Evolutionary conservation across 2,888 invertebrate species (phyloP).

Genomic region (Mimumesa dahlbomi): DNA sequence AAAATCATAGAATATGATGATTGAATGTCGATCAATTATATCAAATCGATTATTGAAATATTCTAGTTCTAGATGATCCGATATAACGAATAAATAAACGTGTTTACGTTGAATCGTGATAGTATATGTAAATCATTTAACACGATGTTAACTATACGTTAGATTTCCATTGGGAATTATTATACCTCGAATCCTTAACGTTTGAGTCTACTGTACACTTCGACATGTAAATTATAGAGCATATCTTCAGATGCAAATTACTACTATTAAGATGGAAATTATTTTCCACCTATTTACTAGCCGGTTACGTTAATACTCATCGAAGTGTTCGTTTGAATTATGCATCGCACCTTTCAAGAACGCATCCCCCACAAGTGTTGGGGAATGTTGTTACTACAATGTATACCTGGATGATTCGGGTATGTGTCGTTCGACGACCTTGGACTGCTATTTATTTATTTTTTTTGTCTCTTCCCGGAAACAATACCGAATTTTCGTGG

Average conservation of each 20-base stretch:
- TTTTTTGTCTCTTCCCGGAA: slow-evolving; percentile 11
- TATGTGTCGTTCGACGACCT: slow-evolving; percentile 14
- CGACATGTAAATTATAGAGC: too few species aligned
- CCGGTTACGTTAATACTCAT: slow-evolving; percentile 2
- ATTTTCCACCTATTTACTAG: slow-evolving; percentile 18
- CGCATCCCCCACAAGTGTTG: background rate
- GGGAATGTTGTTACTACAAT: background rate
- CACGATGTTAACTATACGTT: too few species aligned
- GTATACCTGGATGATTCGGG: slow-evolving; percentile 1
- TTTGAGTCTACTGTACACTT: too few species aligned
- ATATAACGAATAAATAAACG: too few species aligned
- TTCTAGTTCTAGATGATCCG: too few species aligned
- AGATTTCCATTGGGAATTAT: too few species aligned
- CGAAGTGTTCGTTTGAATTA: background rate
- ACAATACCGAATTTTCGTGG: slow-evolving; percentile 37
- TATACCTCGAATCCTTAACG: too few species aligned
- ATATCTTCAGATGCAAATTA: slow-evolving; percentile 11
- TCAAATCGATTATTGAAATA: too few species aligned
- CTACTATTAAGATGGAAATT: slow-evolving; percentile 23
- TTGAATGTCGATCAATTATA: too few species aligned
- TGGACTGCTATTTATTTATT: background rate
- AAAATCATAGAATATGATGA: too few species aligned
- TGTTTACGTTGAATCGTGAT: too few species aligned
- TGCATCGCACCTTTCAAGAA: slow-evolving; percentile 5
- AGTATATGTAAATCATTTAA: too few species aligned